Evolutionary conservation across 1,140 invertebrate genomes (phyloP).

Genomic region (Platorchestia sp.): DNA sequence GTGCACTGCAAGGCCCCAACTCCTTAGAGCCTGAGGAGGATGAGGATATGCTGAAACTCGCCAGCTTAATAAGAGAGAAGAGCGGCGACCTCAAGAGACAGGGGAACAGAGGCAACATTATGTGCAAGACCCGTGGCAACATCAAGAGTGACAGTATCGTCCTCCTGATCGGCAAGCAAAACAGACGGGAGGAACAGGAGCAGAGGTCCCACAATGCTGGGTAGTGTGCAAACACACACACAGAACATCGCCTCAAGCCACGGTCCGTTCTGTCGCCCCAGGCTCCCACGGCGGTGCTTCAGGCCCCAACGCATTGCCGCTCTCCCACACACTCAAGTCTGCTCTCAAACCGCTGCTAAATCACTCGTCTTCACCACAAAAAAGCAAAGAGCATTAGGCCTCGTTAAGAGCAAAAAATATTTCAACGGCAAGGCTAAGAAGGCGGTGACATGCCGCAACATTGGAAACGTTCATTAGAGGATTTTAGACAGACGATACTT

Average conservation of each 20-base stretch:
- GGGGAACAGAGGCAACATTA: not conserved
- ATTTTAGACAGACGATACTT: not conserved
- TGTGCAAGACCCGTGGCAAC: not conserved
- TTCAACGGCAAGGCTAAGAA: not conserved
- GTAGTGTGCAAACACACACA: not conserved
- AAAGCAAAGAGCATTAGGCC: not conserved
- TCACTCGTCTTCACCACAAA: not conserved
- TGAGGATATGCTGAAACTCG: not conserved
- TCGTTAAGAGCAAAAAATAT: not conserved
- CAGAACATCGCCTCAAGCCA: not conserved
- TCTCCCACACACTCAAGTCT: not conserved
- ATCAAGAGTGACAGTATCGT: not conserved
- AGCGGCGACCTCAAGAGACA: too few relatives aligned
- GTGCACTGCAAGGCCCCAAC: not conserved
- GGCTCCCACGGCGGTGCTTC: not conserved
- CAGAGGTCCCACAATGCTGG: not conserved
- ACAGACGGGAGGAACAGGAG: not conserved
- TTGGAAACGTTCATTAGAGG: not conserved
- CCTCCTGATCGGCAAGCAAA: not conserved
- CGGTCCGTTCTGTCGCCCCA: not conserved
- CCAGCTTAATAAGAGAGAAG: not conserved
- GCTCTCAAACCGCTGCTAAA: not conserved
- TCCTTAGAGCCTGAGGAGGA: not conserved
- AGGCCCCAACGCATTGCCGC: not conserved
- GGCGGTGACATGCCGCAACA: not conserved